Evolutionary conservation across 1,140 invertebrate genomes (phyloP).

Genomic region (Bombus confusus): DNA sequence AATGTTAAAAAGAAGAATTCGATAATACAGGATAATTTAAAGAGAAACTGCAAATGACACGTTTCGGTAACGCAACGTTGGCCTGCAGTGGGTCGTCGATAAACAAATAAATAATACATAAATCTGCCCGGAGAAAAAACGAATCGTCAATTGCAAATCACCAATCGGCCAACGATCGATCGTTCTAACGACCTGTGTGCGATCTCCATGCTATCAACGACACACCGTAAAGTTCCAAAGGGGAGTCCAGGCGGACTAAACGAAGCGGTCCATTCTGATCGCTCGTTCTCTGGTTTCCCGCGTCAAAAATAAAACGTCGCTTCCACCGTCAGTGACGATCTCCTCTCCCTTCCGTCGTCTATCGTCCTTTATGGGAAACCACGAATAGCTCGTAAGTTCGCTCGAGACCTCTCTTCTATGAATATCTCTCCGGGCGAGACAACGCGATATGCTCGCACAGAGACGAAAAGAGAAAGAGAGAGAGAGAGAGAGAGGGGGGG

Average conservation of each 20-base stretch:
- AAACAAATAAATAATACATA: background rate
- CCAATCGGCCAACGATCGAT: background rate
- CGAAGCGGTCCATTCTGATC: constrained; percentile 29
- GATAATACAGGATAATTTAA: too few species aligned
- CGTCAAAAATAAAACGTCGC: constrained; percentile 68
- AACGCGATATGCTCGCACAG: constrained; percentile 22
- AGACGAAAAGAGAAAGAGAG: background rate
- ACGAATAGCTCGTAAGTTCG: constrained; percentile 74
- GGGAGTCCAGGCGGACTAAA: constrained; percentile 9
- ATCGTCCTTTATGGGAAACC: constrained; percentile 70
- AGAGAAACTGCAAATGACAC: too few species aligned
- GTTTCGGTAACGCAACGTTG: too few species aligned
- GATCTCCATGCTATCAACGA: background rate
- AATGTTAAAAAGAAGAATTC: too few species aligned
- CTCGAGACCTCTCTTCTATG: constrained; percentile 72
- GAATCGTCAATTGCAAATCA: background rate
- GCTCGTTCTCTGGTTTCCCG: constrained; percentile 59
- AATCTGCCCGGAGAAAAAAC: background rate
- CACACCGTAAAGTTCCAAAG: background rate
- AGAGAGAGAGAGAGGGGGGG: background rate
- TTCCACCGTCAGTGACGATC: constrained; percentile 38
- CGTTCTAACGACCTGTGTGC: background rate
- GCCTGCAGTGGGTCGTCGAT: too few species aligned
- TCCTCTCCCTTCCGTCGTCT: constrained; percentile 7
- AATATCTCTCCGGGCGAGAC: constrained; percentile 70